These are phyloP conservation scores for Sebastes paucispinis DNA, from an alignment of 2,797 vertebrate species.

Conservation along the genomic window DNA sequence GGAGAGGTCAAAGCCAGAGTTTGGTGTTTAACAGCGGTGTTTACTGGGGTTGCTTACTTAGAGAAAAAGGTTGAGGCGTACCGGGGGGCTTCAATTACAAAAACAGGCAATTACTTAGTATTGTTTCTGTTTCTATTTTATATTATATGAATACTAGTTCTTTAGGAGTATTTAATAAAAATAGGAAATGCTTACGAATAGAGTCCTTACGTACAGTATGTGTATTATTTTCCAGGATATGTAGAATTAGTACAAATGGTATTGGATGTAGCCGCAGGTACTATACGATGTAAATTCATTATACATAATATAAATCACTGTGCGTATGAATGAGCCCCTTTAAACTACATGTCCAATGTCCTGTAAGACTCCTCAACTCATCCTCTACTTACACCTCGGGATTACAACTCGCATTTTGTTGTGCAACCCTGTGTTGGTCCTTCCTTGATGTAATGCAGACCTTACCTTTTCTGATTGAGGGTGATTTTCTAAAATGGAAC, in stretches of 20 bases:
- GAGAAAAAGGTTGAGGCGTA: conserved; percentile 1
- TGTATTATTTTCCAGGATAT: not conserved
- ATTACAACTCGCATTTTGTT: not conserved
- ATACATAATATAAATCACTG: not conserved
- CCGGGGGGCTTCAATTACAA: not conserved
- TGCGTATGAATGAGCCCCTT: not conserved
- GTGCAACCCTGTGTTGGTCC: not conserved
- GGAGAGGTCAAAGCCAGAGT: conserved; percentile 30
- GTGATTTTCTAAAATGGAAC: no score
- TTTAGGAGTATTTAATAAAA: not conserved
- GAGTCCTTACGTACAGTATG: not conserved
- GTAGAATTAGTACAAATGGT: not conserved
- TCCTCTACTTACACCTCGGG: not conserved
- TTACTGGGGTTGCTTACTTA: conserved; percentile 24
- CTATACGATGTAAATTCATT: not conserved
- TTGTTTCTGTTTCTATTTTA: not conserved
- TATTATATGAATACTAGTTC: not conserved
- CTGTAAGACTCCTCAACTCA: no score
- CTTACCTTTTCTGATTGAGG: no score
- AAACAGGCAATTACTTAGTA: not conserved
- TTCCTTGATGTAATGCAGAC: no score
- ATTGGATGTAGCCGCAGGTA: not conserved
- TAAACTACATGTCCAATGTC: no score
- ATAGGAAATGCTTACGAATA: not conserved
- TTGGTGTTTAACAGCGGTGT: conserved; percentile 11